Percentiles rank a stretch among this genome's conserved stretches.
Conservation (phyloP, 1,140 invertebrate genomes). For the Archivesica marissinica region DNA sequence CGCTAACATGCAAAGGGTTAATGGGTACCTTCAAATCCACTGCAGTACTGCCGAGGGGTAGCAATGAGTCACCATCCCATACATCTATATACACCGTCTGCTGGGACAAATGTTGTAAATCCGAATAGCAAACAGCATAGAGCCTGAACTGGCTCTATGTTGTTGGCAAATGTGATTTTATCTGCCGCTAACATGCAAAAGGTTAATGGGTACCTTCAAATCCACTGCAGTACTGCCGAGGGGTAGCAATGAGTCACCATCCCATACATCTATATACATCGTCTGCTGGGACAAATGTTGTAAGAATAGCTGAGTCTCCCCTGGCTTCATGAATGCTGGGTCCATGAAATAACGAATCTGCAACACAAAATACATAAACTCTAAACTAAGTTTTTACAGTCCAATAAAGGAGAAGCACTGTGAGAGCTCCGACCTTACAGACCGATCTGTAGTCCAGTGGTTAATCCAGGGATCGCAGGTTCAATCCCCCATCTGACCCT, state of each 20-base stretch:
- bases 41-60: constrained; percentile 82
- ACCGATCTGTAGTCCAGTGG: too few relatives aligned
- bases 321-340: constrained; percentile 82
- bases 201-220: constrained; percentile 81
- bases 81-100: constrained; percentile 84
- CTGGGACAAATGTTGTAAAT: constrained; percentile 80
- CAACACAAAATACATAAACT: constrained; percentile 49
- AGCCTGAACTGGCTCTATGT: too few relatives aligned
- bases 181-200: too few relatives aligned
- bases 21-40: constrained; percentile 84
- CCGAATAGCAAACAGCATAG: too few relatives aligned
- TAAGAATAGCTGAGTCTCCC: constrained; percentile 82
- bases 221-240: constrained; percentile 82
- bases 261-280: constrained; percentile 85
- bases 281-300: constrained; percentile 82
- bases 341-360: constrained; percentile 84
- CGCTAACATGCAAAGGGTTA: too few relatives aligned
- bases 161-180: too few relatives aligned
- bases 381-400: too few relatives aligned
- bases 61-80: constrained; percentile 84
- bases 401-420: too few relatives aligned
- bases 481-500: too few relatives aligned
- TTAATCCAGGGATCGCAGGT: too few relatives aligned
- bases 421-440: too few relatives aligned
- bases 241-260: constrained; percentile 84